Percentiles rank a stretch among this genome's conserved stretches.
Conservation (phyloP, 2,797 vertebrate species). For the Benthosema pterotum region DNA sequence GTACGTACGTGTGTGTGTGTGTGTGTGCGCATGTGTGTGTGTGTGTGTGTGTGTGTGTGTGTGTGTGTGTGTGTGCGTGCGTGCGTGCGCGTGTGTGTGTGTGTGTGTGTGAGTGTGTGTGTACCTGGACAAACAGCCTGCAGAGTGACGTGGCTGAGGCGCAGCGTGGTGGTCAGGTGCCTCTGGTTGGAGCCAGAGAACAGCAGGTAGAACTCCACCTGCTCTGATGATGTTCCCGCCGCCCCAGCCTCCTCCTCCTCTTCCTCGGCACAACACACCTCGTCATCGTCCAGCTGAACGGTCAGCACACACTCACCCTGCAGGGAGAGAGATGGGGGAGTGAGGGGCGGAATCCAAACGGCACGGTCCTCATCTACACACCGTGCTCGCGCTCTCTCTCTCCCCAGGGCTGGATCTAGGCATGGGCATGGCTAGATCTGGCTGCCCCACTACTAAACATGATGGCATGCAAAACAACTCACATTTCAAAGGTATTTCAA, state of each 20-base stretch:
- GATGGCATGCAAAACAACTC: no score
- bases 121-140: conserved; percentile 91
- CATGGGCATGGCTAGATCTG: no score
- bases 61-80: conserved; percentile 10
- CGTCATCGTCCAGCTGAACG: conserved; percentile 84
- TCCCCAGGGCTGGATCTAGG: no score
- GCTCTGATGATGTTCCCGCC: no score
- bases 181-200: conserved; percentile 88
- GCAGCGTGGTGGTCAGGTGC: conserved; percentile 87
- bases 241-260: no score
- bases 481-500: no score
- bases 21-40: conserved; percentile 10
- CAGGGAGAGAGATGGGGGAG: conserved; percentile 2
- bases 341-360: neutral
- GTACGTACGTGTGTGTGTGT: no score
- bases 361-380: no score
- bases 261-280: conserved; percentile 29
- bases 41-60: conserved; percentile 6
- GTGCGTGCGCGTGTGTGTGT: conserved; percentile 10
- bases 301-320: conserved; percentile 91
- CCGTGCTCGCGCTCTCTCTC: no score
- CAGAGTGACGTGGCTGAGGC: conserved; percentile 82
- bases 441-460: no score
- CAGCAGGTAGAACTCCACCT: conserved; percentile 88
- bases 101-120: conserved; percentile 12